Conservation (phyloP, 2,113 vertebrate genomes). For the Psettodes erumei region DNA sequence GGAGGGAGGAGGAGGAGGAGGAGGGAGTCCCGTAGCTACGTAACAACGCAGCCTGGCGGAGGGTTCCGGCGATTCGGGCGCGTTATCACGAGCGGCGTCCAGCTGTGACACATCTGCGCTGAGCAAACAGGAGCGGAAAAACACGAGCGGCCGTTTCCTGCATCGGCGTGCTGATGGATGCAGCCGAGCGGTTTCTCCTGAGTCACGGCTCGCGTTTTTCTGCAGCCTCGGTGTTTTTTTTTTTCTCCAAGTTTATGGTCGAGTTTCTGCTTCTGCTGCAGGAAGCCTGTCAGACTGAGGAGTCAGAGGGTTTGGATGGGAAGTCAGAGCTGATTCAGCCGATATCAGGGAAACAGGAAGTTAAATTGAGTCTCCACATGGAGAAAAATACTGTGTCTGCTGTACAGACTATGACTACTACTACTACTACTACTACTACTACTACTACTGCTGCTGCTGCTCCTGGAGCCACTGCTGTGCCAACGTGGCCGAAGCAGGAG, state of each 20-base stretch:
- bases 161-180: not conserved
- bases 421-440: too few relatives aligned
- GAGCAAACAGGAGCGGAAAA: not conserved
- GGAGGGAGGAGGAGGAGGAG: not conserved
- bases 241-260: not conserved
- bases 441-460: too few relatives aligned
- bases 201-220: not conserved
- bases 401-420: too few relatives aligned
- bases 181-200: constrained; percentile 3
- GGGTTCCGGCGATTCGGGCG: too few relatives aligned
- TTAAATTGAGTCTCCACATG: not conserved
- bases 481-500: too few relatives aligned
- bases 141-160: not conserved
- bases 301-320: not conserved
- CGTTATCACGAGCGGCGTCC: too few relatives aligned
- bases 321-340: constrained; percentile 16
- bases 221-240: not conserved
- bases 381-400: not conserved
- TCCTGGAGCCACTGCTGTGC: too few relatives aligned
- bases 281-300: not conserved
- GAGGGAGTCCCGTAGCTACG: constrained; percentile 28
- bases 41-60: too few relatives aligned
- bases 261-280: not conserved
- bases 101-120: constrained; percentile 22
- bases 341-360: not conserved